A percentile compares a stretch with the other conserved stretches of the same genome.
Conservation (phyloP, 2,113 vertebrate species). For the Ictidomys tridecemlineatus region DNA sequence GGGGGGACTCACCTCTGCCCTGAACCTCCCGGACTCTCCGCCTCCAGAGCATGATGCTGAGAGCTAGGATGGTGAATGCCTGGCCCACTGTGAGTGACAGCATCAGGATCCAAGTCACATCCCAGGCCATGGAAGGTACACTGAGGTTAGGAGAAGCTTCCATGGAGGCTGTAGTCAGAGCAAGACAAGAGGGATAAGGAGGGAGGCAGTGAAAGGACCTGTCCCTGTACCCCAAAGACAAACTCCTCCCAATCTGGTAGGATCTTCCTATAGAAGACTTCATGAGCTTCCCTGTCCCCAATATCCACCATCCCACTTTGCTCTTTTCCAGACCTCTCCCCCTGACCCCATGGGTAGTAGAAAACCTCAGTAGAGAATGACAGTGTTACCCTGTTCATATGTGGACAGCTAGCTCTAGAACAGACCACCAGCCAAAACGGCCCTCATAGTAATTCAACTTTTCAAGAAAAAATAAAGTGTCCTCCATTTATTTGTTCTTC, state of each 20-base stretch:
- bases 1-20: slow-evolving; percentile 56
- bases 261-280: not conserved
- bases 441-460: not conserved
- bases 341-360: not conserved
- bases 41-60: slow-evolving; percentile 70
- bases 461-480: not conserved
- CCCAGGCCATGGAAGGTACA: slow-evolving; percentile 1
- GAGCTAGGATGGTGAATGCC: slow-evolving; percentile 41
- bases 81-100: slow-evolving; percentile 49
- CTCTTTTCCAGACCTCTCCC: not conserved
- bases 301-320: not conserved
- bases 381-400: not conserved
- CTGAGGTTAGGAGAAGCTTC: slow-evolving; percentile 12
- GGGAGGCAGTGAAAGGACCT: not conserved
- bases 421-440: not conserved
- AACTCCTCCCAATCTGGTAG: not conserved
- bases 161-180: not conserved
- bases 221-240: not conserved
- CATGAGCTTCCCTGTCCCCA: not conserved
- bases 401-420: not conserved
- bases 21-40: not conserved
- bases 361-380: not conserved
- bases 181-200: not conserved
- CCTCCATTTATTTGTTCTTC: not conserved
- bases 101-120: slow-evolving; percentile 60